Percentiles rank a stretch among this genome's conserved stretches.
Evolutionary conservation across 37 sponge, comb jelly and placozoan species (phyloP).

Genomic region (Eunapius fragilis): DNA sequence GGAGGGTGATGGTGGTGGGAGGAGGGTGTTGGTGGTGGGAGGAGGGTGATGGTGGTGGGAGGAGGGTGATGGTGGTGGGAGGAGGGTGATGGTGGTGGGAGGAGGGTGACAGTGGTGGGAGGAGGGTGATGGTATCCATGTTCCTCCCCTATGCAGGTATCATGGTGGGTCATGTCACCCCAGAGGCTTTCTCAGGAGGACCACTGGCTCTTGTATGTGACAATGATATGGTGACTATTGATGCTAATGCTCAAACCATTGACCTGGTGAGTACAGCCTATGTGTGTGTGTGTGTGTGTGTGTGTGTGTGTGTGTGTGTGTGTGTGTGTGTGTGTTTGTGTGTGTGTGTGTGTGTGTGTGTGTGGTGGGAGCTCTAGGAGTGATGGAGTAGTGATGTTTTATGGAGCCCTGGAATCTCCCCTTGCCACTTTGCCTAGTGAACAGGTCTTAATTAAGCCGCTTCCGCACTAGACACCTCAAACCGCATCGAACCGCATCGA

Average conservation of each 20-base stretch:
- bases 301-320: neutral
- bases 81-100: neutral
- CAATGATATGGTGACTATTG: constrained; percentile 52
- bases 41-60: neutral
- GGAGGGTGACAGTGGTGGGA: neutral
- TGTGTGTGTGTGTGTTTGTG: neutral
- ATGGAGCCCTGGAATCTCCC: too few relatives aligned
- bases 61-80: neutral
- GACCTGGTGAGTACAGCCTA: constrained; percentile 25
- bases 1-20: neutral
- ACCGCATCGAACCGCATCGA: too few relatives aligned
- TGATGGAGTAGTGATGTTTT: too few relatives aligned
- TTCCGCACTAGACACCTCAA: too few relatives aligned
- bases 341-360: neutral
- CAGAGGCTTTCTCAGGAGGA: constrained; percentile 61
- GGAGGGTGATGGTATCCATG: too few relatives aligned
- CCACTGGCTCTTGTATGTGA: constrained; percentile 51
- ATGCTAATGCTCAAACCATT: constrained; percentile 17
- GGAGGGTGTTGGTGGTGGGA: neutral
- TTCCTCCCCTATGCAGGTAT: too few relatives aligned
- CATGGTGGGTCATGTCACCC: constrained; percentile 71
- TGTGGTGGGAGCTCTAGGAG: too few relatives aligned
- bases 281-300: too few relatives aligned
- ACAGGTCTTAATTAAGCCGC: too few relatives aligned
- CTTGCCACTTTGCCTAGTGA: too few relatives aligned